These are phyloP conservation scores for Mamestra configurata DNA, from an alignment of 1,140 invertebrate species.

Conservation along the genomic window DNA sequence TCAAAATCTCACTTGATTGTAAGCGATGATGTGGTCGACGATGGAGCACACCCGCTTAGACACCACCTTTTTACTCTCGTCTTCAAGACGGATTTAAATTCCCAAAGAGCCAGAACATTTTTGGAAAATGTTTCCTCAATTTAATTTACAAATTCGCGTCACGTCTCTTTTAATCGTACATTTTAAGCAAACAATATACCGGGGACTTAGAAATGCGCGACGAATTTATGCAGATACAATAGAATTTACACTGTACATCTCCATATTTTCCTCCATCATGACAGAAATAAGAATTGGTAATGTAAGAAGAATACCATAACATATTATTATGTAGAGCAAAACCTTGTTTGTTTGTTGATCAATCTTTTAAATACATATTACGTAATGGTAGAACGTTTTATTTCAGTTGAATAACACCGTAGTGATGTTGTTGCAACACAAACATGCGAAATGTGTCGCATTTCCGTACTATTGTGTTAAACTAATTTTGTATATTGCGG, in stretches of 20 bases:
- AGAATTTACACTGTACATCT: not conserved
- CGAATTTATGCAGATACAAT: not conserved
- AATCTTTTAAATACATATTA: slow-evolving; percentile 9
- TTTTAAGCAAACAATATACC: not conserved
- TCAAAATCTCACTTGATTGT: no score
- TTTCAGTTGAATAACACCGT: not conserved
- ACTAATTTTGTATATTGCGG: not conserved
- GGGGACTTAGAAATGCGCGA: not conserved
- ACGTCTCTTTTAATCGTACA: not conserved
- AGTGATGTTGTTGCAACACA: not conserved
- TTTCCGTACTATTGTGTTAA: not conserved
- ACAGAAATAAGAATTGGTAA: not conserved
- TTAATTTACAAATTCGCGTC: not conserved
- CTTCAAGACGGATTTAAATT: no score
- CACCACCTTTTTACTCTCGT: no score
- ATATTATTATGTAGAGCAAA: not conserved
- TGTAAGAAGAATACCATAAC: not conserved
- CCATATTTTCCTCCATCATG: not conserved
- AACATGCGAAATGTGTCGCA: not conserved
- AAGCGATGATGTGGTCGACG: no score
- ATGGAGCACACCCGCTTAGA: no score
- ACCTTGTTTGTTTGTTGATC: slow-evolving; percentile 23
- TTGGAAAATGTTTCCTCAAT: not conserved
- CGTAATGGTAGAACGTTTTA: slow-evolving; percentile 8
- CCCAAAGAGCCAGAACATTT: no score